Evolutionary conservation across 2,113 vertebrate species (phyloP), one percentile per base, ranked within the genome.

Genomic region (Catagonus wagneri): DNA sequence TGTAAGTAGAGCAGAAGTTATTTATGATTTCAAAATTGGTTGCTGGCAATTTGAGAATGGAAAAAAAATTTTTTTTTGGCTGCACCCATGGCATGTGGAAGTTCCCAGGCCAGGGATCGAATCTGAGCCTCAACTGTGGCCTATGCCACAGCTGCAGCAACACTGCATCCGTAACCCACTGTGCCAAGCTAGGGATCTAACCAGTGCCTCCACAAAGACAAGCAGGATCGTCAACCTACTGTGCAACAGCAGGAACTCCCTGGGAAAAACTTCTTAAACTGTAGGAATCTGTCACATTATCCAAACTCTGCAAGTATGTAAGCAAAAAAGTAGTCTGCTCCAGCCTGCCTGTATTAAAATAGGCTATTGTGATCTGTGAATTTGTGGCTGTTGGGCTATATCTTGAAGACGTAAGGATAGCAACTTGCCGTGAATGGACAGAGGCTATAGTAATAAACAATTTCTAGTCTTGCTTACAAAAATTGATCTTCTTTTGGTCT

Each of bases 1-100:
- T 98, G 99, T 99, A 96, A 99, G 99, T 97, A 39, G 6, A 22
- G 11, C 12, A 7, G 22, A 68, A 61, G 19, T 72, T 19, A 29
- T 44, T 36, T 44, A n/a, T 6, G 7, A 10, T 72, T 75, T 75
- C 75, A 61, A 96, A 81, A 58, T 25, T 1, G 2, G 8, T 44
- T 60, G 72, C 50, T 50, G 34, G 29, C 44, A n/a, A 23, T 61
- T 32, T 7, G 27, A 54, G 84, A 83, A 50, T 29, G 3, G 16
- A 66, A 44, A 44, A 44, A 44, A 44, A 44, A n/a, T n/a, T n/a
- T 44, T 44, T 44, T 44, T 44, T 44, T 4, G 44, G 44, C 44
- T 44, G 44, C 44, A 44, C 44, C 44, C 44, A 44, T 4, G 44
- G 44, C 44, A 44, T 44, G 8, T 44, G 44, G 44, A 44, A 44